Percentiles rank a stretch among this genome's conserved stretches.
Conservation (phyloP, 2,888 invertebrate species). For the Troilus luridus region DNA sequence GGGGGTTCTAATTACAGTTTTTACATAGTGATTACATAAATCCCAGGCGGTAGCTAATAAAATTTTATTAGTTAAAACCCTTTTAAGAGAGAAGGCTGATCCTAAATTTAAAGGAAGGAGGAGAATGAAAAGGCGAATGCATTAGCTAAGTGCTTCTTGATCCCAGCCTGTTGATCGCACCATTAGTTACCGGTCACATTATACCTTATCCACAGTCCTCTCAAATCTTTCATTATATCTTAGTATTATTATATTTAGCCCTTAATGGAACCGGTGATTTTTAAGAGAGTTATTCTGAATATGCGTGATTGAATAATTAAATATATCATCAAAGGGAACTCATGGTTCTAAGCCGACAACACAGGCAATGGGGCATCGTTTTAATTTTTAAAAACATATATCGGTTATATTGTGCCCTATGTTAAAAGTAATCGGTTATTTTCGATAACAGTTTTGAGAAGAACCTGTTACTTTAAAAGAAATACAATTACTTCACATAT, state of each 20-base stretch:
- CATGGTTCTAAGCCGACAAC: too few relatives aligned
- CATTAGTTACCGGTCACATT: background rate
- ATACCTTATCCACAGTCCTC: background rate
- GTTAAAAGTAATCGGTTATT: too few relatives aligned
- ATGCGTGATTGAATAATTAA: too few relatives aligned
- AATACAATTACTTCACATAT: too few relatives aligned
- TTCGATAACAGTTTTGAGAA: too few relatives aligned
- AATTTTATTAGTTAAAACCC: constrained; percentile 41
- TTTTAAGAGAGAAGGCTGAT: constrained; percentile 1
- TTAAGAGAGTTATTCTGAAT: background rate
- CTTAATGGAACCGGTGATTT: constrained; percentile 5
- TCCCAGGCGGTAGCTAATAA: background rate
- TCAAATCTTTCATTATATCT: constrained; percentile 6
- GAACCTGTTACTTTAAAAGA: too few relatives aligned
- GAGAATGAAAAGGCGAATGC: constrained; percentile 1
- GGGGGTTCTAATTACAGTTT: background rate
- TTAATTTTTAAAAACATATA: too few relatives aligned
- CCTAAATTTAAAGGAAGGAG: constrained; percentile 2
- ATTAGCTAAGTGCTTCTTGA: constrained; percentile 37
- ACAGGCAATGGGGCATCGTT: too few relatives aligned
- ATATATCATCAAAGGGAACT: too few relatives aligned
- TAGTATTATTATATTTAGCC: background rate
- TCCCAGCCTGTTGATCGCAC: constrained; percentile 31
- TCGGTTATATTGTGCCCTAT: too few relatives aligned
- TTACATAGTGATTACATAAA: constrained; percentile 13